Evolutionary conservation across 1,140 invertebrate genomes (phyloP).

Genomic region (Zaprionus ornatus): DNA sequence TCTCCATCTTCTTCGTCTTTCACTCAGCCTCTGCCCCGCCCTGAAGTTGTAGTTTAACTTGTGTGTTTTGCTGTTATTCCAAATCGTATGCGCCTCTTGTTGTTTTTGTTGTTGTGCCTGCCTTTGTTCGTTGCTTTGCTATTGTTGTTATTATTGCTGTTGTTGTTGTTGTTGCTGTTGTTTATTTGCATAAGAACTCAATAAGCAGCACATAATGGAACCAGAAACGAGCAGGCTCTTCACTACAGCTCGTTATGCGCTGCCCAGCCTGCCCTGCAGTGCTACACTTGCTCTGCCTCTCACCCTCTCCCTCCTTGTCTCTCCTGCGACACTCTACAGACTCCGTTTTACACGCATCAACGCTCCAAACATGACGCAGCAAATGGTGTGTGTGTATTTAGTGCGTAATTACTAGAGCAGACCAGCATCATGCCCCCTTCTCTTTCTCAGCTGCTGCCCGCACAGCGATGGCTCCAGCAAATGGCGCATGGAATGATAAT

Average conservation of each 20-base stretch:
- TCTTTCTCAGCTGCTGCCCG: too few species aligned
- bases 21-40: background rate
- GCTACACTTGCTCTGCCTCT: background rate
- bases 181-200: conserved; percentile 72
- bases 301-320: background rate
- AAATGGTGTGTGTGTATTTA: conserved; percentile 49
- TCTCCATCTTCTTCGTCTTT: background rate
- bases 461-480: too few species aligned
- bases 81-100: conserved; percentile 12
- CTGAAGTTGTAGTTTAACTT: conserved; percentile 22
- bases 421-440: background rate
- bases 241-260: conserved; percentile 3
- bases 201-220: conserved; percentile 45
- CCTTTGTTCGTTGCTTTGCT: conserved; percentile 13
- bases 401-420: conserved; percentile 42
- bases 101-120: background rate
- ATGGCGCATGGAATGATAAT: conserved; percentile 42
- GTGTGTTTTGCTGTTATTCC: conserved; percentile 40
- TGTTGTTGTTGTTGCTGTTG: conserved; percentile 19
- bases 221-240: conserved; percentile 38
- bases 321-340: background rate
- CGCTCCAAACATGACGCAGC: conserved; percentile 40
- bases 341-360: conserved; percentile 24
- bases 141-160: conserved; percentile 18
- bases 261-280: conserved; percentile 19